Evolutionary conservation across 2,888 invertebrate species (phyloP).

Genomic region (Linyphia triangularis): DNA sequence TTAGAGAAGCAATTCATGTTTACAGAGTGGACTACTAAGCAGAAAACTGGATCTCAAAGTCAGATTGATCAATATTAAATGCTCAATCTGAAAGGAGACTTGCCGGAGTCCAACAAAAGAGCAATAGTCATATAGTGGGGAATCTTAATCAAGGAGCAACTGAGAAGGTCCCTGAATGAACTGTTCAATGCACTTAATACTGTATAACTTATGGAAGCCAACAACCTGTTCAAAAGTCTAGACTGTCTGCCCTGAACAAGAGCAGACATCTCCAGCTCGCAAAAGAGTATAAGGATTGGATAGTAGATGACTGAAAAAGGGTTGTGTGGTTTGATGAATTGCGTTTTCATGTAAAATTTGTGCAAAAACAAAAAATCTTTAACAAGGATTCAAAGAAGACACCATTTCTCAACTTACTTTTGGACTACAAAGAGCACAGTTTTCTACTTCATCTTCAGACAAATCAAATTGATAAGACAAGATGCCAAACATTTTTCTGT

Average conservation of each 20-base stretch:
- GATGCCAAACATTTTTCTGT: constrained; percentile 46
- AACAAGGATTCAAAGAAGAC: not conserved
- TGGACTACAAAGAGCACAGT: constrained; percentile 49
- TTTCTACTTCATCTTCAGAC: constrained; percentile 53
- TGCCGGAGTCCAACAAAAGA: not conserved
- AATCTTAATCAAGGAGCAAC: constrained; percentile 6
- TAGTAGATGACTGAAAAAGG: not conserved
- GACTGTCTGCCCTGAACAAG: not conserved
- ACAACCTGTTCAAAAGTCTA: not conserved
- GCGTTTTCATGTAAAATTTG: too few relatives aligned
- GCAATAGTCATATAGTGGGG: not conserved
- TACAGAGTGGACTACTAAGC: too few relatives aligned
- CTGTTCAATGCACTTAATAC: not conserved
- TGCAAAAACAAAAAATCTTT: not conserved
- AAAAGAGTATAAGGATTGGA: too few relatives aligned
- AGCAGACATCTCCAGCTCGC: too few relatives aligned
- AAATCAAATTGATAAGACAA: constrained; percentile 59
- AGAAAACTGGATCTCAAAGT: not conserved
- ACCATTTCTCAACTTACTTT: constrained; percentile 29
- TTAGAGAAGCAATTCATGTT: too few relatives aligned
- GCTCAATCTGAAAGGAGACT: not conserved
- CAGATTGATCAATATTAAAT: not conserved
- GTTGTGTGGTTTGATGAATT: too few relatives aligned
- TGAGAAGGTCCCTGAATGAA: not conserved
- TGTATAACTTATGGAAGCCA: not conserved